Evolutionary conservation across 2,113 vertebrate genomes (phyloP), one percentile per base, ranked within the genome.

Genomic region (Pantherophis guttatus): DNA sequence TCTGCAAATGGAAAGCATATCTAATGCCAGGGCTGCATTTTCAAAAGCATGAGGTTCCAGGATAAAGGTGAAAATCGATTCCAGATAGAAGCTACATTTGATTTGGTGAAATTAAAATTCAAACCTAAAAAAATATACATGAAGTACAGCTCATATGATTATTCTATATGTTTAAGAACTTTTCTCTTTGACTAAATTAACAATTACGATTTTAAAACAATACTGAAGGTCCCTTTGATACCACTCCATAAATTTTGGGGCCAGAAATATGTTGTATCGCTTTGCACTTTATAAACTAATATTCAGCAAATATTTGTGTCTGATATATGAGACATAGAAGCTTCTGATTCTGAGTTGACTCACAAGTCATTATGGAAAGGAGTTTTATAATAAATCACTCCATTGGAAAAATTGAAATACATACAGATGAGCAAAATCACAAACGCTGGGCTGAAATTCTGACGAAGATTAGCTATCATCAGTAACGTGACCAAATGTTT

Each of bases 391-490:
- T 59, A 21, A 44, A 29, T 85, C 53, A 50, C 62, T n/a, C 17
- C 11, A 10, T 8, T 93, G 92, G 92, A 93, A 93, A 93, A 59
- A 53, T 23, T 90, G 81, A 90, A 75, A 26, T 90, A 29, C 3
- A 92, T 44, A 53, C 87, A 93, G 95, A 94, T 96, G 95, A 96
- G 59, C 57, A 93, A 93, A 95, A 91, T 94, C 75, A 4, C 53
- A 92, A 85, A 54, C 94, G 94, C 13, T 24, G 44, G 54, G 91
- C 95, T 90, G 95, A 95, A 95, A 96, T 1, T 94, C 94, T 94
- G 94, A 95, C 59, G 65, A 87, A 91, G 85, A 59, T 52, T 59
- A 92, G 44, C 3, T 65, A 48, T 87, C 91, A 62, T 57, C 7
- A 33, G 50, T 62, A 87, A 62, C 85, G 8, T 9, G 26, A 52